Evolutionary conservation across 2,797 vertebrate species (phyloP), one percentile per base, ranked within the genome.

Genomic region (Pygocentrus nattereri): DNA sequence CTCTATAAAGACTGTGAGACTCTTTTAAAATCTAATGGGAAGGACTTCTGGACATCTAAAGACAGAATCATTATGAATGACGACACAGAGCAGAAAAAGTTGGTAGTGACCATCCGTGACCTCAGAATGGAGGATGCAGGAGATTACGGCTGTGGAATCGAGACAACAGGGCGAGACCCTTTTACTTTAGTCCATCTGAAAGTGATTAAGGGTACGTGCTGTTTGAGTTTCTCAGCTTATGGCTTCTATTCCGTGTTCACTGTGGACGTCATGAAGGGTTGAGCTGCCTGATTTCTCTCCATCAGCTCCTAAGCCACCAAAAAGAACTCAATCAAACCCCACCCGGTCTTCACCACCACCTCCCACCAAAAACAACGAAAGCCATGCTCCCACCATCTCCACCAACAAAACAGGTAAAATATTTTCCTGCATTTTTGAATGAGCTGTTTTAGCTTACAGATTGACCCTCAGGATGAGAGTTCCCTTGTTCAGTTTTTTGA

Each of bases 71-170:
- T 49, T 16, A 85, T 86, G 68, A 1, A 12, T 6, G 90, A 92
- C 47, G 27, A 90, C 58, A 21, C 0, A 27, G 0, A 1, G 0
- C 27, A 0, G 2, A 73, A 0, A 54, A 52, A 41, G 25, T 82
- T 87, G 47, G 87, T 82, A 18, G 34, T 41, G 0, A 88, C 72
- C 54, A 89, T 92, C 67, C 75, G 44, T 38, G 7, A 52, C 13
- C 82, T 92, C 19, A 38, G 0, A 0, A 1, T 0, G 0, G 0
- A 0, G 0, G 90, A 91, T 72, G 34, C 59, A 76, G 89, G 89
- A 2, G 75, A 3, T 7, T 91, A 90, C 82, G 76, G 82, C 88
- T 92, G 91, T 84, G 87, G 54, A 0, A 76, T 92, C 71, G 68
- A 23, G 21, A 80, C 0, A 23, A 0, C 0, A 2, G 58, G n/a